phyloP scores from a whole-genome alignment of 2,888 invertebrate genomes.

The Brassicogethes aeneus region DNA sequence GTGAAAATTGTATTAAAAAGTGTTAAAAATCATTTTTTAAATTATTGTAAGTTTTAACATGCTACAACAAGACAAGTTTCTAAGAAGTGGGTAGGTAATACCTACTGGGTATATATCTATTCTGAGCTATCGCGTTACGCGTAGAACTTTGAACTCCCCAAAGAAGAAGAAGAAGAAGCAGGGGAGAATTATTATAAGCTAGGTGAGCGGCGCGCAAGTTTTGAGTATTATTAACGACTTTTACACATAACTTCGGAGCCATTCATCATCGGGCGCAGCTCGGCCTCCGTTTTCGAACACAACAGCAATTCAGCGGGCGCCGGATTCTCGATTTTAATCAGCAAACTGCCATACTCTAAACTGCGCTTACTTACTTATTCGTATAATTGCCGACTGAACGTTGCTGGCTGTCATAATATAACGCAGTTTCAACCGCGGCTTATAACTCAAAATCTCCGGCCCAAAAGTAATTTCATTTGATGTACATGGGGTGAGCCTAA shows the following conservation, averaged over 20 bases:
- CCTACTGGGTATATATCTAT: no score
- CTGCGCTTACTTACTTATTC: conserved; percentile 14
- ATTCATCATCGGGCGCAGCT: conserved; percentile 35
- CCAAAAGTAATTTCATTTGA: no score
- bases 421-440: no score
- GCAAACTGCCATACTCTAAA: conserved; percentile 20
- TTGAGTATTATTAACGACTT: conserved; percentile 43
- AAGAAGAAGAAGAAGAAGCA: no score
- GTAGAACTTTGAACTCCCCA: conserved; percentile 38
- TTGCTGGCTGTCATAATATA: conserved; percentile 21
- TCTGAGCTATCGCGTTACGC: conserved; percentile 37
- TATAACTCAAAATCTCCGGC: no score
- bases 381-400: conserved; percentile 22
- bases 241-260: conserved; percentile 40
- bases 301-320: conserved; percentile 28
- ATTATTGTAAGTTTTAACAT: no score
- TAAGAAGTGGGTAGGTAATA: no score
- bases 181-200: conserved; percentile 38
- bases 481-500: no score
- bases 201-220: conserved; percentile 38
- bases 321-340: conserved; percentile 27
- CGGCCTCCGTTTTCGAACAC: conserved; percentile 20
- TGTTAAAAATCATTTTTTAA: no score
- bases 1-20: no score
- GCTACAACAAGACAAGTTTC: conserved; percentile 40